phyloP scores from a whole-genome alignment of 2,888 invertebrate species.

The Lasioglossum marginatum region DNA sequence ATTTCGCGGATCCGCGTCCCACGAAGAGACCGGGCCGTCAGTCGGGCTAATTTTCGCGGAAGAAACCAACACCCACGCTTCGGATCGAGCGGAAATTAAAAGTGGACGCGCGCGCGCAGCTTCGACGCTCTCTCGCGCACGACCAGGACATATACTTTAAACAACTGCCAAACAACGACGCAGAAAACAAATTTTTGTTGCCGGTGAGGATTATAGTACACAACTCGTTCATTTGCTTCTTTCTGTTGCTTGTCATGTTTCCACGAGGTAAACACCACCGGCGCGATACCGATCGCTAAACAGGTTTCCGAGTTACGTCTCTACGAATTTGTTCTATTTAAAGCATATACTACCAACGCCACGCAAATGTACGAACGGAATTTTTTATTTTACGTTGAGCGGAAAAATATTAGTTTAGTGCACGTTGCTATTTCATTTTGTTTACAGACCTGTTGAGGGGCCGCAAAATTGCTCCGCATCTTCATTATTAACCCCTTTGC shows the following conservation, averaged over 20 bases:
- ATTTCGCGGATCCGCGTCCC: constrained; percentile 21
- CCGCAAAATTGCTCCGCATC: not conserved
- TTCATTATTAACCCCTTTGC: not conserved
- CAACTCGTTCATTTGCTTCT: not conserved
- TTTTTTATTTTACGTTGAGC: too few relatives aligned
- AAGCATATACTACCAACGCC: too few relatives aligned
- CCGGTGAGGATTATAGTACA: not conserved
- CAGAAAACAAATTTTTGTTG: not conserved
- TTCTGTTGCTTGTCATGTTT: not conserved
- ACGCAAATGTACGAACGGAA: too few relatives aligned
- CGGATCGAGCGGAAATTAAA: not conserved
- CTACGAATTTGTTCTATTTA: not conserved
- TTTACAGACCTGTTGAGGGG: too few relatives aligned
- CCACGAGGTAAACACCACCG: not conserved
- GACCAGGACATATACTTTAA: not conserved
- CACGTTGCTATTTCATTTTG: too few relatives aligned
- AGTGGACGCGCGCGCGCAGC: not conserved
- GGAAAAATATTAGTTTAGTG: too few relatives aligned
- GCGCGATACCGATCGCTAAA: not conserved
- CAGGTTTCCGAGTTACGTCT: not conserved
- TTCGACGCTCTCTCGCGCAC: not conserved
- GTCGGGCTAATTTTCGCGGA: constrained; percentile 32
- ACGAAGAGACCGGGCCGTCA: constrained; percentile 35
- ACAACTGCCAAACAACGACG: not conserved
- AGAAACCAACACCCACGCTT: not conserved